Evolutionary conservation across 2,113 vertebrate genomes (phyloP).

Genomic region (Phrynosoma platyrhinos): DNA sequence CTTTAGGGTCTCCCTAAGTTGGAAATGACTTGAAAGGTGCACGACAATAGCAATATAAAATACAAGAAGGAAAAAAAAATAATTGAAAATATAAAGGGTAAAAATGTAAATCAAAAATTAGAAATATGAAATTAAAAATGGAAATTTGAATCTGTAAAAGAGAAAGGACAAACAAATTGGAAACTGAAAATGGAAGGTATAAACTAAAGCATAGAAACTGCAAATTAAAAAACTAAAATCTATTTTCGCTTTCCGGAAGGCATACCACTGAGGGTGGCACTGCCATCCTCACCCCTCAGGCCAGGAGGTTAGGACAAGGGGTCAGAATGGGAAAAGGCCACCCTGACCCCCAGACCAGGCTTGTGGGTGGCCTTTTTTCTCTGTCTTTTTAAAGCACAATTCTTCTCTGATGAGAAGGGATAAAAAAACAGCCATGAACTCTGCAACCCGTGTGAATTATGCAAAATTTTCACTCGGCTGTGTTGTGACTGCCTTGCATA

Average conservation of each 20-base stretch:
- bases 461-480: neutral
- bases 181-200: too few species aligned
- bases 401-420: neutral
- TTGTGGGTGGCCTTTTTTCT: neutral
- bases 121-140: too few species aligned
- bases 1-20: too few species aligned
- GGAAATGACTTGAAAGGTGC: too few species aligned
- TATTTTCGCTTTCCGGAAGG: neutral
- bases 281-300: neutral
- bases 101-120: too few species aligned
- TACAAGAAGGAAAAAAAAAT: too few species aligned
- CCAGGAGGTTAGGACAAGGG: neutral
- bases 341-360: neutral
- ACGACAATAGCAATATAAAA: too few species aligned
- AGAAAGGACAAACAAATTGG: too few species aligned
- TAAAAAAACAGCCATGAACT: neutral
- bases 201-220: too few species aligned
- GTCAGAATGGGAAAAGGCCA: neutral
- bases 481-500: conserved; percentile 2
- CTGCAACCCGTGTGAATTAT: neutral
- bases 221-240: too few species aligned
- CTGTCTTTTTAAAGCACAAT: neutral
- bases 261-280: neutral
- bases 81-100: too few species aligned
- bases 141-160: too few species aligned